Base-by-base conservation (phyloP, 2,888 invertebrate genomes). In the Sericinus montela region DNA sequence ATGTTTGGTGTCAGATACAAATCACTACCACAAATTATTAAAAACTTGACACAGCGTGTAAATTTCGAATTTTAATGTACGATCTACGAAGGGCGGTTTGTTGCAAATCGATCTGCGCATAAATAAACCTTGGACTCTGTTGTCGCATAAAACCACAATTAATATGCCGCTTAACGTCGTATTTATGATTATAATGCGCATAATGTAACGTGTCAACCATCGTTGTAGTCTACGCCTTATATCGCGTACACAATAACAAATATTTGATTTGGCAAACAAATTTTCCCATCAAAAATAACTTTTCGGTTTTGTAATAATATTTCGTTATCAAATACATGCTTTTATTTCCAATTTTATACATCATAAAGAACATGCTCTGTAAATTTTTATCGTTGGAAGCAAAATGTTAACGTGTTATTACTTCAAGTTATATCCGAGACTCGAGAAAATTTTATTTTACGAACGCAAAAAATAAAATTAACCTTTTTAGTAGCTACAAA, bases 71-170 rank as follows among this genome's bases (percentile, higher is more conserved):
- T 58, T 58, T 52, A 55, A 55, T 61, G 53, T 59, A 58, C 11
- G 60, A 59, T 60, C 56, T 60, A 60, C 60, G 57, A 64, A 60
- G 62, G 55, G 54, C 51, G 51, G 51, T 49, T 45, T 32, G 32
- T 53, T 60, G 52, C 62, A 51, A 69, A 62, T 56, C 63, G 62
- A 62, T 62, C 61, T 62, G 60, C 59, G 61, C 60, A 69, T 67
- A 64, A 65, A 62, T 62, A 60, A 65, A 63, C 73, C 68, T 77
- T 72, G 67, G 54, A 55, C 53, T 35, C 35, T 16, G 15, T 34
- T 64, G 59, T 61, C 59, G 63, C 59, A 67, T 71, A 63, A 65
- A 72, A 67, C 61, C 58, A 54, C 68, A 62, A 65, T 67, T 60
- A 67, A 64, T 69, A 65, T 57, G 58, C 60, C 62, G 56, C 63